These are phyloP conservation scores for Ceratina calcarata DNA, from an alignment of 1,140 invertebrate species.

Conservation along the genomic window DNA sequence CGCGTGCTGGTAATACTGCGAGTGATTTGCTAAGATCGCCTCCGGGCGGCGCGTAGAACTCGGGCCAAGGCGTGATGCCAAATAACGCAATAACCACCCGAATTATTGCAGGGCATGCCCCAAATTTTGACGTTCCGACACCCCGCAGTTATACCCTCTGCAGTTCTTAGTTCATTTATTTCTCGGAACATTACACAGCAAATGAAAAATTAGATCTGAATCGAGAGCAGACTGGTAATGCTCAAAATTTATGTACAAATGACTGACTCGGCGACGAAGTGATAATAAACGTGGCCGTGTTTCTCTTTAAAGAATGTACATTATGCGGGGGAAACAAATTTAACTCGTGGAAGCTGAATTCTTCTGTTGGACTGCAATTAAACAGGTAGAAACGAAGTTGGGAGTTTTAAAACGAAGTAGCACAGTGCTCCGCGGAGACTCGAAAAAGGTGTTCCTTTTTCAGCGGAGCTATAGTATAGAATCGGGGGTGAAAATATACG, in stretches of 20 bases:
- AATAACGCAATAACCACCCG: conserved; percentile 5
- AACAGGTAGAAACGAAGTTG: conserved; percentile 3
- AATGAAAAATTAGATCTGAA: too few species aligned
- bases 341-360: too few species aligned
- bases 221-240: too few species aligned
- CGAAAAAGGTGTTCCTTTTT: conserved; percentile 2
- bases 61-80: conserved; percentile 17
- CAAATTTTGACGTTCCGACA: conserved; percentile 9
- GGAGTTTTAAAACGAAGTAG: conserved; percentile 2
- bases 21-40: conserved; percentile 13
- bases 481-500: background rate
- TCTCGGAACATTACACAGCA: too few species aligned
- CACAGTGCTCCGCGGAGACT: background rate
- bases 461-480: too few species aligned
- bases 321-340: too few species aligned
- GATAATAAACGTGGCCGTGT: too few species aligned
- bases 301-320: too few species aligned
- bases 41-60: background rate
- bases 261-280: too few species aligned
- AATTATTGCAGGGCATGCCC: conserved; percentile 4
- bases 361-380: conserved; percentile 15
- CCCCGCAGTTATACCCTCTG: background rate
- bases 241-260: too few species aligned
- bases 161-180: too few species aligned
- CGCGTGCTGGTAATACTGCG: background rate